Evolutionary conservation across 2,797 vertebrate species (phyloP), one percentile per base, ranked within the genome.

Genomic region (Eulemur rubriventer): DNA sequence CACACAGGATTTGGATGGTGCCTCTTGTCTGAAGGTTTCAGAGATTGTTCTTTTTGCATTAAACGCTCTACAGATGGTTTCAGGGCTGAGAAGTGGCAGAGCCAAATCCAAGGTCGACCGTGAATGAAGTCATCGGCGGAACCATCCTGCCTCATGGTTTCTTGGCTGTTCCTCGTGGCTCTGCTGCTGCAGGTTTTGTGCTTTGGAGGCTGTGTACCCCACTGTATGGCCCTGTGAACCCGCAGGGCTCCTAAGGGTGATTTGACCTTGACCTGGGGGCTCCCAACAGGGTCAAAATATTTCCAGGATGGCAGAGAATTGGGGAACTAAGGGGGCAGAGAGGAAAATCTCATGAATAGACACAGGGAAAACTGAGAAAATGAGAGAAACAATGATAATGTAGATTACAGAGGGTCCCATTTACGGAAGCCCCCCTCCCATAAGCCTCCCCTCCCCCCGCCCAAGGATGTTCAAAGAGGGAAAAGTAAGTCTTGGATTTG

Each of bases 21-120:
- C 65, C 88, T 93, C 61, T 73, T 4, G 67, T 81, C 92, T 79
- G 84, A 46, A 92, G 82, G 55, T 75, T 75, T 70, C 87, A 70
- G 41, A 90, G 55, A 4, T 73, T 0, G 43, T 87, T 50, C 55
- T 78, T 46, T 81, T 52, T 59, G 82, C 33, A 41, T 41, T 65
- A 22, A 35, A 84, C 11, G 38, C 61, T 72, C 61, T 69, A 13
- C 79, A 78, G 52, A 72, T 26, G 73, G 52, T 33, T 63, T 79
- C 63, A n/a, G 65, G 41, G 82, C 43, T 43, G 63, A 73, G 80
- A 76, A 76, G 69, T 5, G 83, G 63, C 76, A 76, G 73, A 33
- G 50, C 52, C 20, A 6, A 35, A 50, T 28, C 50, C 17, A 33
- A 83, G 94, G 88, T 80, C 84, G 41, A 33, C 55, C 75, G 3